These are phyloP conservation scores for Cyanoderma ruficeps DNA, from an alignment of 2,113 vertebrate species.

Conservation along the genomic window DNA sequence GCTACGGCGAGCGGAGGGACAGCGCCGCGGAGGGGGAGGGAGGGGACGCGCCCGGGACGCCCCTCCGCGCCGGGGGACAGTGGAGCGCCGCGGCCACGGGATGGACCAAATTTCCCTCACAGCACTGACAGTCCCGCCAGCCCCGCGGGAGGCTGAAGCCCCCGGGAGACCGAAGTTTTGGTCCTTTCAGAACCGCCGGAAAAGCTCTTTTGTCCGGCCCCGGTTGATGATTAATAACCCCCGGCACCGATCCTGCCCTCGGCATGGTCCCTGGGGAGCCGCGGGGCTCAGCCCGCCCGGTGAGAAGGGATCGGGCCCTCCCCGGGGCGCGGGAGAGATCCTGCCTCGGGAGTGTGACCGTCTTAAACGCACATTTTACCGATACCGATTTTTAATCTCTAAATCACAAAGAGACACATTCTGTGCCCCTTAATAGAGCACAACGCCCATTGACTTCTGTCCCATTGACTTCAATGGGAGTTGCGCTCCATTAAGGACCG, in stretches of 20 bases:
- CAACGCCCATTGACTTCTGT: constrained; percentile 58
- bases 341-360: not conserved
- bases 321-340: not conserved
- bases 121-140: not conserved
- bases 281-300: not conserved
- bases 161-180: not conserved
- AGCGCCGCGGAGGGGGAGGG: rapidly evolving
- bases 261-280: not conserved
- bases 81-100: not conserved
- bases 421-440: constrained; percentile 38
- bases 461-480: constrained; percentile 53
- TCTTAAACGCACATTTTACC: not conserved
- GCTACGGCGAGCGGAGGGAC: not conserved
- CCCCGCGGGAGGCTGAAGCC: not conserved
- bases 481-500: constrained; percentile 63
- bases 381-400: constrained; percentile 10
- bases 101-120: not conserved
- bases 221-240: not conserved
- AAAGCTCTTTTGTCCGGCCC: not conserved
- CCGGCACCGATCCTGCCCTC: not conserved
- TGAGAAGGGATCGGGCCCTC: not conserved
- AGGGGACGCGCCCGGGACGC: not conserved
- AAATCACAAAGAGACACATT: constrained; percentile 15
- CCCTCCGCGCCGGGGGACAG: not conserved
- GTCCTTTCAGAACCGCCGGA: not conserved